Conservation (phyloP, 2,113 vertebrate species). For the Pimephales promelas region DNA sequence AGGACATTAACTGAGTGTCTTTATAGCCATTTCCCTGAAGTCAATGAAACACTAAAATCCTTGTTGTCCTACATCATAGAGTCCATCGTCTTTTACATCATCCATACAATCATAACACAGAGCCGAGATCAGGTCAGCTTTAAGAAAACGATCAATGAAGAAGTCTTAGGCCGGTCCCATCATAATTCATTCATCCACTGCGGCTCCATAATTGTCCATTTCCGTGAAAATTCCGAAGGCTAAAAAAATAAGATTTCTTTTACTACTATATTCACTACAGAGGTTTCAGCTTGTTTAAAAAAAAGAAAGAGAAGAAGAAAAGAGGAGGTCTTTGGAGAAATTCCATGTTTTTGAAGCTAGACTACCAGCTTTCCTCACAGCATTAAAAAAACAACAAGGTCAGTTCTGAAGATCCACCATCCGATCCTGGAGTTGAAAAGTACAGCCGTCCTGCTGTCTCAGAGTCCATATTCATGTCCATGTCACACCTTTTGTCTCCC, state of each 20-base stretch:
- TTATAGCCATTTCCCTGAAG: slow-evolving; percentile 57
- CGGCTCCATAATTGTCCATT: slow-evolving; percentile 56
- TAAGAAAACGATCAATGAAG: slow-evolving; percentile 35
- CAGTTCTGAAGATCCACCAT: slow-evolving; percentile 71
- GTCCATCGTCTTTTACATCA: slow-evolving; percentile 47
- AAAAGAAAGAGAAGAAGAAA: slow-evolving; percentile 63
- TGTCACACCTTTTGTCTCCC: slow-evolving; percentile 56
- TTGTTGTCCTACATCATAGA: slow-evolving; percentile 36
- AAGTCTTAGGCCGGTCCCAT: slow-evolving; percentile 35
- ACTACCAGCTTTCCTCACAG: slow-evolving; percentile 74
- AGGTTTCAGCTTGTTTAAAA: slow-evolving; percentile 75
- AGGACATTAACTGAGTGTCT: slow-evolving; percentile 60
- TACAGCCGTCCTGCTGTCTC: slow-evolving; percentile 56
- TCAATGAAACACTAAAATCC: slow-evolving; percentile 30
- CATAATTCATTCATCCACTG: slow-evolving; percentile 42
- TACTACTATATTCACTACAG: slow-evolving; percentile 77
- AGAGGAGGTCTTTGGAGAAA: slow-evolving; percentile 78
- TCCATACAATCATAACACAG: slow-evolving; percentile 72
- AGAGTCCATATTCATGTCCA: slow-evolving; percentile 19
- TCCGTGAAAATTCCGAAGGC: slow-evolving; percentile 61
- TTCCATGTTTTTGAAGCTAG: slow-evolving; percentile 72
- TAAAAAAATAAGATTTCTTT: slow-evolving; percentile 72
- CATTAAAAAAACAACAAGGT: slow-evolving; percentile 68
- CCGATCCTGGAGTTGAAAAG: slow-evolving; percentile 61
- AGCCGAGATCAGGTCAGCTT: slow-evolving; percentile 25